These are phyloP conservation scores for Hanleya hanleyi DNA, from an alignment of 2,888 invertebrate species.

Conservation along the genomic window DNA sequence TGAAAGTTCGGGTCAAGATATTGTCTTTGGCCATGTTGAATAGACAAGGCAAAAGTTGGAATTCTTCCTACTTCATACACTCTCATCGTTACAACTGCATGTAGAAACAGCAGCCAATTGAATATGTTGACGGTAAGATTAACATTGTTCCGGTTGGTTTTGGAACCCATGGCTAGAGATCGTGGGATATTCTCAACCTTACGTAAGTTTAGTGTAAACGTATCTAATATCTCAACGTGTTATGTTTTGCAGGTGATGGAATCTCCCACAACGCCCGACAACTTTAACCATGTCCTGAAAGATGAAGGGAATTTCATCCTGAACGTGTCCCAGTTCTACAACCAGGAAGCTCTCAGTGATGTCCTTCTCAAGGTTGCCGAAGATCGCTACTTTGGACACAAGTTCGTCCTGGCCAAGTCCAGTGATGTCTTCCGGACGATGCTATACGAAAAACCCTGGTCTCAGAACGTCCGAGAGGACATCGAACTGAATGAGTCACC, in stretches of 20 bases:
- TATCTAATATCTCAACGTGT: too few species aligned
- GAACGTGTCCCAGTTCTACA: slow-evolving; percentile 70
- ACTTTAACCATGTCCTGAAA: slow-evolving; percentile 48
- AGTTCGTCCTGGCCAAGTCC: slow-evolving; percentile 72
- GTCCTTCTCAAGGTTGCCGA: slow-evolving; percentile 61
- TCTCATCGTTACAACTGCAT: too few species aligned
- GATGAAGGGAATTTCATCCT: slow-evolving; percentile 69
- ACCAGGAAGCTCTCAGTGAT: slow-evolving; percentile 68
- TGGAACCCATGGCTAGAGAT: too few species aligned
- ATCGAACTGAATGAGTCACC: slow-evolving; percentile 67
- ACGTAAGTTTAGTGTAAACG: too few species aligned
- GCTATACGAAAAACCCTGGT: slow-evolving; percentile 70
- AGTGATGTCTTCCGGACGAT: slow-evolving; percentile 72
- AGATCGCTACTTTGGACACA: slow-evolving; percentile 64
- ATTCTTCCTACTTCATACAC: too few species aligned
- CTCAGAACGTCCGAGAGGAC: slow-evolving; percentile 55
- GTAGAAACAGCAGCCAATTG: too few species aligned
- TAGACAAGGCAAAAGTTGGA: too few species aligned
- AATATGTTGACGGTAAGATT: too few species aligned
- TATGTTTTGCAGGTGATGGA: slow-evolving; percentile 7
- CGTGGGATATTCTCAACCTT: too few species aligned
- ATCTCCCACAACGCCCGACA: background rate
- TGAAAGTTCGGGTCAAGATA: too few species aligned
- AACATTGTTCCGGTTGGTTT: too few species aligned
- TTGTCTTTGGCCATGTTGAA: too few species aligned